Conservation (phyloP, 2,797 vertebrate species). For the Cryptoprocta ferox region DNA sequence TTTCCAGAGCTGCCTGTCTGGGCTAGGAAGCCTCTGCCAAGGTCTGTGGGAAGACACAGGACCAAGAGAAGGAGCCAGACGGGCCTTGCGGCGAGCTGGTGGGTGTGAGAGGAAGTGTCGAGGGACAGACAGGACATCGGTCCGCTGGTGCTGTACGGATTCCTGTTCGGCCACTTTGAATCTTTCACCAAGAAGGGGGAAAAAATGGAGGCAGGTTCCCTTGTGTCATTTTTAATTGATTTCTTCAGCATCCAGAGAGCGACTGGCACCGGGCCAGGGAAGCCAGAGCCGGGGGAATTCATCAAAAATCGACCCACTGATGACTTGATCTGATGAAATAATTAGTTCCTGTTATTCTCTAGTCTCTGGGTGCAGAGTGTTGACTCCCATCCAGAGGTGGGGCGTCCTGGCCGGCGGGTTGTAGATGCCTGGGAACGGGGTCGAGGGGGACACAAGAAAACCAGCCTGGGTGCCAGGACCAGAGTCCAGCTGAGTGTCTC, state of each 20-base stretch:
- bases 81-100: slow-evolving; percentile 44
- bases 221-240: slow-evolving; percentile 83
- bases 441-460: background rate
- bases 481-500: background rate
- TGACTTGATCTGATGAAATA: slow-evolving; percentile 80
- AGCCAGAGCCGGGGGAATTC: slow-evolving; percentile 71
- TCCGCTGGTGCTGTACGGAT: background rate
- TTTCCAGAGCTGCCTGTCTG: background rate
- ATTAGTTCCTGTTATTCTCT: slow-evolving; percentile 79
- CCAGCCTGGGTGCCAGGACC: background rate
- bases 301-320: slow-evolving; percentile 77
- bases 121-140: background rate
- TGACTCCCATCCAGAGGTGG: slow-evolving; percentile 30
- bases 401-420: background rate
- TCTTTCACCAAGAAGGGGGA: slow-evolving; percentile 55
- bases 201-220: slow-evolving; percentile 62
- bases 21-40: background rate
- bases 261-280: slow-evolving; percentile 75
- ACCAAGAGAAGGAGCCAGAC: background rate
- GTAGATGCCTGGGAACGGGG: rapidly evolving
- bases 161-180: slow-evolving; percentile 43
- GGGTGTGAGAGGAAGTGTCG: background rate
- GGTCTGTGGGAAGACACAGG: background rate
- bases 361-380: slow-evolving; percentile 16
- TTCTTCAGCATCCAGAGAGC: slow-evolving; percentile 72